Conservation (phyloP, 2,888 invertebrate species). For the Pterostichus madidus region DNA sequence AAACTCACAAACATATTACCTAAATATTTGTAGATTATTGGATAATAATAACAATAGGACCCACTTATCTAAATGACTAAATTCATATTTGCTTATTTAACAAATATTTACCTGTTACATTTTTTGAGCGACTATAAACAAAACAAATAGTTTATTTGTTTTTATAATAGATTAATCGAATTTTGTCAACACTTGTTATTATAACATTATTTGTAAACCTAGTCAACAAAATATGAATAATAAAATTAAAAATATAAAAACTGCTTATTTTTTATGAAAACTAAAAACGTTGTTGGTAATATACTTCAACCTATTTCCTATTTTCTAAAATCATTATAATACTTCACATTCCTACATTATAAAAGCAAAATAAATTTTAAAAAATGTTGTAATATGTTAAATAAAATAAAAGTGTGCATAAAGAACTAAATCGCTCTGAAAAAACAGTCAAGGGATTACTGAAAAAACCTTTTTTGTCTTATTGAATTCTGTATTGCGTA, state of each 20-base stretch:
- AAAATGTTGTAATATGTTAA: neutral
- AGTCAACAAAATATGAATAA: constrained; percentile 22
- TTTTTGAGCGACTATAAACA: neutral
- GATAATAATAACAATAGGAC: constrained; percentile 1
- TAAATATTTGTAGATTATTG: constrained; percentile 2
- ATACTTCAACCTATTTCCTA: constrained; percentile 11
- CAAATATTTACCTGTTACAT: constrained; percentile 7
- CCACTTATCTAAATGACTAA: neutral
- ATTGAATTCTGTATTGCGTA: constrained; percentile 71
- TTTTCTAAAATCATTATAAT: neutral
- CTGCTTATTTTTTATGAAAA: constrained; percentile 2
- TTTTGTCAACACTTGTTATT: neutral
- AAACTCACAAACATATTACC: neutral
- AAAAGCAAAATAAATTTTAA: neutral
- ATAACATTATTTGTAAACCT: constrained; percentile 20
- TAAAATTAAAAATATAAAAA: constrained; percentile 20
- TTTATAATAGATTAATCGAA: neutral
- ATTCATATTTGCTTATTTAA: neutral
- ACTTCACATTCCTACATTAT: too few species aligned
- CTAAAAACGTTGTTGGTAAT: constrained; percentile 18
- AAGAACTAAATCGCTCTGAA: constrained; percentile 55
- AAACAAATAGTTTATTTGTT: neutral
- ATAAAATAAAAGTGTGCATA: constrained; percentile 25
- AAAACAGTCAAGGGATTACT: constrained; percentile 68
- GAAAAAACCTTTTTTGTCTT: constrained; percentile 71